Conservation (phyloP, 2,797 vertebrate species). For the Pristis pectinata region DNA sequence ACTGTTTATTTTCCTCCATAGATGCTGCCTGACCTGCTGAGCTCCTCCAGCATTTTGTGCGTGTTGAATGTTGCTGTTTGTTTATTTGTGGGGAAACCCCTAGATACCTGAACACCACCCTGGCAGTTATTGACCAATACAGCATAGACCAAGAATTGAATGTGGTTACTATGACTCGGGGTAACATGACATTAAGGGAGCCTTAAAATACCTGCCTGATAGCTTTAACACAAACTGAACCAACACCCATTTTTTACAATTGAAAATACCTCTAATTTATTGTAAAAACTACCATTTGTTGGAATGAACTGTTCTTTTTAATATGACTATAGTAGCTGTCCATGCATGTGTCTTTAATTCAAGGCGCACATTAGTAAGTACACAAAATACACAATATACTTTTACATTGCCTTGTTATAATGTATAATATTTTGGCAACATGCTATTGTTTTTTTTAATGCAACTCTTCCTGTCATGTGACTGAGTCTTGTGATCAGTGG, state of each 20-base stretch:
- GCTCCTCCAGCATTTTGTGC: too few species aligned
- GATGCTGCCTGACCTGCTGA: too few species aligned
- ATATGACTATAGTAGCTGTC: background rate
- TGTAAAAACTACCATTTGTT: background rate
- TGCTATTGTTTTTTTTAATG: background rate
- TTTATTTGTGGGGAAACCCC: background rate
- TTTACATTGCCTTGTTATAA: background rate
- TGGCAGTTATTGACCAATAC: background rate
- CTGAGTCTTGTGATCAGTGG: background rate
- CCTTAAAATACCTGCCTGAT: background rate
- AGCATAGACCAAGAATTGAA: background rate
- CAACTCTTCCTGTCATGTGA: constrained; percentile 26
- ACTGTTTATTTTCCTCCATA: too few species aligned
- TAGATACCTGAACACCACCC: background rate
- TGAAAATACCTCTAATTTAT: background rate
- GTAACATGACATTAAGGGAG: background rate
- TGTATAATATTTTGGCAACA: constrained; percentile 33
- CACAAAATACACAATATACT: constrained; percentile 10
- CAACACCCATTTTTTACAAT: constrained; percentile 6
- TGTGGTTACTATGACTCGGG: background rate
- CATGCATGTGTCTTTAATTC: background rate
- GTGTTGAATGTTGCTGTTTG: too few species aligned
- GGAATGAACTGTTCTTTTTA: background rate
- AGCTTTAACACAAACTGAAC: background rate
- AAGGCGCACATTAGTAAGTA: background rate